A percentile compares a stretch with the other conserved stretches of the same genome.
phyloP scores from a whole-genome alignment of 2,113 vertebrate species.

The Pangasianodon hypophthalmus region DNA sequence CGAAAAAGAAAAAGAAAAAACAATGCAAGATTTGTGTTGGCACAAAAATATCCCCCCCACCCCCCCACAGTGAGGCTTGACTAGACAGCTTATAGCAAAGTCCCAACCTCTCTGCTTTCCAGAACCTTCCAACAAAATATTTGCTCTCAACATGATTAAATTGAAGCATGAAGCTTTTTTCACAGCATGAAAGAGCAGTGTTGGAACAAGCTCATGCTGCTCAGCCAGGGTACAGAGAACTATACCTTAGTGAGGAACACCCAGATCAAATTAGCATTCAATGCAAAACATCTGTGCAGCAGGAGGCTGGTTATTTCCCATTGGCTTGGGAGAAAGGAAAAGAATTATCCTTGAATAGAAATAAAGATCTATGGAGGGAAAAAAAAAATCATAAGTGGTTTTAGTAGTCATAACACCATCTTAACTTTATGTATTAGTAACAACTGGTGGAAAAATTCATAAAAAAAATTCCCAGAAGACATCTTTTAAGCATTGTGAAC shows the following conservation, averaged over 20 bases:
- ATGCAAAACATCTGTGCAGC: constrained; percentile 51
- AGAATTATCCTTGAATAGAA: constrained; percentile 9
- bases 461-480: constrained; percentile 43
- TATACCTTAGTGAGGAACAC: constrained; percentile 27
- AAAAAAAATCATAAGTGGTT: constrained; percentile 15
- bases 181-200: not conserved
- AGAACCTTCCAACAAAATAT: constrained; percentile 21
- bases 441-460: constrained; percentile 34
- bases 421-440: constrained; percentile 40
- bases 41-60: not conserved
- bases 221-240: constrained; percentile 25
- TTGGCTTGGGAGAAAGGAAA: constrained; percentile 28
- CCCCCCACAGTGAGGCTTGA: not conserved
- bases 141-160: not conserved
- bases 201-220: not conserved
- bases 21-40: not conserved
- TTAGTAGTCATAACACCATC: constrained; percentile 42
- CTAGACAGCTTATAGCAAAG: not conserved
- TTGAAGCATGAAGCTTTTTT: not conserved
- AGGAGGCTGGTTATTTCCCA: constrained; percentile 59
- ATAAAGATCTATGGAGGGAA: constrained; percentile 12
- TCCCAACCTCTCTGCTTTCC: not conserved
- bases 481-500: constrained; percentile 36
- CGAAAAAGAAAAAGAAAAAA: not conserved
- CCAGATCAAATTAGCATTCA: constrained; percentile 26